These are phyloP conservation scores for Enteromius viviparus DNA, from an alignment of 2,797 vertebrate species.

Conservation along the genomic window DNA sequence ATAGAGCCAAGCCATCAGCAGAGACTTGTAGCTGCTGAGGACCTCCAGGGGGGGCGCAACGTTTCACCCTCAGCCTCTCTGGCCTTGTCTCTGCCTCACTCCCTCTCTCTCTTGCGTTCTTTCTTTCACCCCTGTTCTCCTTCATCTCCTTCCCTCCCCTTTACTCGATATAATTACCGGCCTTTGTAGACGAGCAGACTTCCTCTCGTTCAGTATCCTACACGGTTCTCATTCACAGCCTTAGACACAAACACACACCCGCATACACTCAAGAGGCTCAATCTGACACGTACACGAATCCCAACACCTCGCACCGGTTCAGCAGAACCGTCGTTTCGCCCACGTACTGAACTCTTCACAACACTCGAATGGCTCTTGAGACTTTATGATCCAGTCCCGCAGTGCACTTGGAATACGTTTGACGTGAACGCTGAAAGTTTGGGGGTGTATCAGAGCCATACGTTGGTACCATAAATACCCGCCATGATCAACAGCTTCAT, in stretches of 20 bases:
- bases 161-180: conserved; percentile 69
- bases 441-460: conserved; percentile 43
- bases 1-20: conserved; percentile 88
- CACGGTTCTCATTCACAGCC: conserved; percentile 53
- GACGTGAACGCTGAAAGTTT: conserved; percentile 35
- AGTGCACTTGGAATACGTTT: conserved; percentile 45
- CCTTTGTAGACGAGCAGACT: conserved; percentile 72
- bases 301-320: conserved; percentile 55
- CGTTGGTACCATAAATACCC: conserved; percentile 48
- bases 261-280: conserved; percentile 50
- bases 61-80: conserved; percentile 71
- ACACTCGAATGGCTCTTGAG: conserved; percentile 58
- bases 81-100: conserved; percentile 75
- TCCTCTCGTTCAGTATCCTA: conserved; percentile 70
- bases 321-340: conserved; percentile 29
- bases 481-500: conserved; percentile 23
- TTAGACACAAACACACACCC: conserved; percentile 36
- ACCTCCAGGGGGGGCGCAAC: conserved; percentile 62
- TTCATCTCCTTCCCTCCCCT: conserved; percentile 59
- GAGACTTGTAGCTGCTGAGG: conserved; percentile 98
- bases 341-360: conserved; percentile 54
- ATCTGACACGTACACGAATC: conserved; percentile 39
- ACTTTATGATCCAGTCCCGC: conserved; percentile 45
- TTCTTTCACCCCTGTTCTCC: conserved; percentile 69
- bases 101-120: conserved; percentile 62